Conservation (phyloP, 2,888 invertebrate genomes). For the Carterocephalus palaemon region DNA sequence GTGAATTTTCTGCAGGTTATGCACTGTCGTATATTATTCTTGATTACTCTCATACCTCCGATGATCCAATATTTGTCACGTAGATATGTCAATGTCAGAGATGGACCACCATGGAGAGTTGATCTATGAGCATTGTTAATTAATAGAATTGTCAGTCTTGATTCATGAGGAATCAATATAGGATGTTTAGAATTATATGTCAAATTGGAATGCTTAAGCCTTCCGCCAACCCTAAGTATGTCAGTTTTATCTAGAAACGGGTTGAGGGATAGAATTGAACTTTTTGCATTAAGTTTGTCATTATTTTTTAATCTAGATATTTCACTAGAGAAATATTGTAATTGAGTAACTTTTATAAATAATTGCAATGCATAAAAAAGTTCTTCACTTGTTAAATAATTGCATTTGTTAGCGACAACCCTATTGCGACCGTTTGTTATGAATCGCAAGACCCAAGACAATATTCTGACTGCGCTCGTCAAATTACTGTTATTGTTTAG, state of each 20-base stretch:
- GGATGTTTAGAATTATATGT: no score
- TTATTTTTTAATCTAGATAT: background rate
- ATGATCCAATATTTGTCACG: conserved; percentile 6
- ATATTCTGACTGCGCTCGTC: no score
- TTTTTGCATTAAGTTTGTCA: background rate
- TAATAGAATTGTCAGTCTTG: no score
- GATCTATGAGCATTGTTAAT: no score
- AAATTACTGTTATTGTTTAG: no score
- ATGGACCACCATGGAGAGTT: background rate
- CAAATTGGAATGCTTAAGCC: background rate
- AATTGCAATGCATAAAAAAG: no score
- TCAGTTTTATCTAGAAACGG: background rate
- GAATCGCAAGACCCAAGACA: no score
- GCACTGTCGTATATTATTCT: conserved; percentile 3
- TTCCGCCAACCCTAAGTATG: background rate
- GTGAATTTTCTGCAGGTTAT: background rate
- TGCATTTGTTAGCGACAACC: no score
- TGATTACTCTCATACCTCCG: conserved; percentile 1
- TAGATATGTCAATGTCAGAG: conserved; percentile 2
- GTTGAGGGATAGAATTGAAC: background rate
- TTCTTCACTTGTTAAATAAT: no score
- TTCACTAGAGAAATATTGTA: background rate
- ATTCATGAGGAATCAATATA: no score
- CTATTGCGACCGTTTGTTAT: no score
- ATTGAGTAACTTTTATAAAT: background rate